Percentiles rank a stretch among this genome's conserved stretches.
These are phyloP conservation scores for Phalanger gymnotis DNA, from an alignment of 2,797 vertebrate species.

Conservation along the genomic window DNA sequence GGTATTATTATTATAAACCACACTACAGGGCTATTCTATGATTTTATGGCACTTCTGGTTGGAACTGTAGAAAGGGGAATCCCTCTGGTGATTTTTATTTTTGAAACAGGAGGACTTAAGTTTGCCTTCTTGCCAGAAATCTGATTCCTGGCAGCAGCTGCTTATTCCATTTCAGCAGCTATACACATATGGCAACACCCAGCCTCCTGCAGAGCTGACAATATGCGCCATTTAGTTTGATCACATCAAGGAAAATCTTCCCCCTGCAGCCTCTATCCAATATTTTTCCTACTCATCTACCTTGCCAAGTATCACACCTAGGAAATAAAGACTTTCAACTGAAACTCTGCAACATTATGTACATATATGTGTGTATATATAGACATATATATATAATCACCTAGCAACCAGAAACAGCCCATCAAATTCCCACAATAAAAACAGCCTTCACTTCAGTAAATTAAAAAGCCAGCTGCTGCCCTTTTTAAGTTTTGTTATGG, in stretches of 20 bases:
- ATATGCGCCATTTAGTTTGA: slow-evolving; percentile 76
- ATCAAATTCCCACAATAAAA: slow-evolving; percentile 60
- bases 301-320: slow-evolving; percentile 82
- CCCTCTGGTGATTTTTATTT: slow-evolving; percentile 82
- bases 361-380: slow-evolving; percentile 62
- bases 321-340: slow-evolving; percentile 70
- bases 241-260: slow-evolving; percentile 69
- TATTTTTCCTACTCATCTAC: slow-evolving; percentile 53
- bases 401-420: slow-evolving; percentile 69
- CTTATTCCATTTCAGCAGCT: slow-evolving; percentile 78
- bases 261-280: slow-evolving; percentile 51
- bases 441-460: slow-evolving; percentile 64
- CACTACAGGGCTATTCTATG: slow-evolving; percentile 65
- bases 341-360: slow-evolving; percentile 54
- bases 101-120: slow-evolving; percentile 74
- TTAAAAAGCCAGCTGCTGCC: slow-evolving; percentile 41
- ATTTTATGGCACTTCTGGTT: slow-evolving; percentile 79
- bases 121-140: slow-evolving; percentile 79
- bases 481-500: slow-evolving; percentile 66
- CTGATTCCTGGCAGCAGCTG: slow-evolving; percentile 84
- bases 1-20: slow-evolving; percentile 70
- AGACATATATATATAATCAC: slow-evolving; percentile 62
- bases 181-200: slow-evolving; percentile 72
- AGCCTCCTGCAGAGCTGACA: slow-evolving; percentile 79
- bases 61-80: slow-evolving; percentile 75